Evolutionary conservation across 2,113 vertebrate genomes (phyloP).

Genomic region (Eulacestoma nigropectus): DNA sequence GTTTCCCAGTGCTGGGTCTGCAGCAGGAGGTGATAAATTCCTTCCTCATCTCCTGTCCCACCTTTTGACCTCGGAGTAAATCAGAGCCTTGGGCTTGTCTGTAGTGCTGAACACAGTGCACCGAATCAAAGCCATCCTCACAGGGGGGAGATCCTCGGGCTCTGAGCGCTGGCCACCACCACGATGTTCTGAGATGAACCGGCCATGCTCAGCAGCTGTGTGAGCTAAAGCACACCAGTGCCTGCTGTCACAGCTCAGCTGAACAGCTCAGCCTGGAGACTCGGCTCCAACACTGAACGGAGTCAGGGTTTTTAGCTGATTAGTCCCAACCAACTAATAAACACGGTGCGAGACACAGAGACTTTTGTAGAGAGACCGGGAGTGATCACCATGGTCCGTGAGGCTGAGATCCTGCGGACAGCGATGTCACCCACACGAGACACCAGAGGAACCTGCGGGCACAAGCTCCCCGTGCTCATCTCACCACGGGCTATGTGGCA

Average conservation of each 20-base stretch:
- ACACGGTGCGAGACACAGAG: no score
- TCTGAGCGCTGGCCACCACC: neutral
- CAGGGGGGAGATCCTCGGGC: neutral
- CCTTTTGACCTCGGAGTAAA: conserved; percentile 1
- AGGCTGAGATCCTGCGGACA: neutral
- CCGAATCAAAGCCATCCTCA: neutral
- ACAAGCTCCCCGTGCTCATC: accelerated
- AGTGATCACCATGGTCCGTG: neutral
- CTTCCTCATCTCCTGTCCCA: neutral
- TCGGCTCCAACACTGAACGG: accelerated
- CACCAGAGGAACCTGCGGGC: neutral
- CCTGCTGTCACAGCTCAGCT: neutral
- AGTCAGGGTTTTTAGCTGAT: neutral
- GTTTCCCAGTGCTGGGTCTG: neutral
- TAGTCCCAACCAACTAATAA: neutral
- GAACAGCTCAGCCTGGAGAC: neutral
- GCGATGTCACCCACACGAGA: neutral
- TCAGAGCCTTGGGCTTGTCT: neutral
- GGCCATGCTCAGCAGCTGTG: neutral
- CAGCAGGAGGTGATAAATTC: conserved; percentile 5
- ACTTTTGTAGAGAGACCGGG: neutral
- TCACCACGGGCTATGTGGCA: accelerated
- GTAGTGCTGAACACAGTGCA: neutral
- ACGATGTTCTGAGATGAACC: accelerated
- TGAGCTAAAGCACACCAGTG: neutral